Percentiles rank a stretch among this genome's conserved stretches.
Conservation (phyloP, 2,113 vertebrate genomes). For the Hippopotamus amphibius region DNA sequence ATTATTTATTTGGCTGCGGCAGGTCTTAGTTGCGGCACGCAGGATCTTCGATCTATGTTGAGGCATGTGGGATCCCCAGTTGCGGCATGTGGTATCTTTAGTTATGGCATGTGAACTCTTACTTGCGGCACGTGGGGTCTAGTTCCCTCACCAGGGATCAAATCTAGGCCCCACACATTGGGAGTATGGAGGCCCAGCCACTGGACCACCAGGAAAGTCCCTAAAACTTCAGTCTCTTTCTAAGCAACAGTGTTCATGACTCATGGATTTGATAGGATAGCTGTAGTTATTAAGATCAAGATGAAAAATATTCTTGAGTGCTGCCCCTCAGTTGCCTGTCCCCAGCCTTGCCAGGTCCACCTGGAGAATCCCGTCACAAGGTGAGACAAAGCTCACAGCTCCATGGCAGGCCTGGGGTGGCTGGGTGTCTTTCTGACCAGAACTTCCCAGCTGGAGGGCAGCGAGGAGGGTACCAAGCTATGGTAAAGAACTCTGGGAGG, state of each 20-base stretch:
- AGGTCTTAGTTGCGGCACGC: no score
- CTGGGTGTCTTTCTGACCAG: neutral
- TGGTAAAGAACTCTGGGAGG: neutral
- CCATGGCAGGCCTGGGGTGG: neutral
- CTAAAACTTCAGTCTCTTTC: neutral
- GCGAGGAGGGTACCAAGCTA: rapidly evolving
- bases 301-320: rapidly evolving
- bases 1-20: no score
- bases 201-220: no score
- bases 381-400: neutral
- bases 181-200: no score
- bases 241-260: neutral
- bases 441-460: neutral
- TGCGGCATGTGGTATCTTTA: no score
- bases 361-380: neutral
- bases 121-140: no score
- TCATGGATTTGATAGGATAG: neutral
- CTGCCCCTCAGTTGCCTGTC: rapidly evolving
- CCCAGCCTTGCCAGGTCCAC: neutral
- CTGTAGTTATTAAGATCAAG: neutral
- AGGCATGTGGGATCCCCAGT: no score
- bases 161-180: no score
- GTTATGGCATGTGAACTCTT: no score
- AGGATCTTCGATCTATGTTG: no score
- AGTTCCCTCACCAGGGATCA: no score